Base-by-base conservation (phyloP, 2,797 vertebrate species). In the Galaxias olidus region DNA sequence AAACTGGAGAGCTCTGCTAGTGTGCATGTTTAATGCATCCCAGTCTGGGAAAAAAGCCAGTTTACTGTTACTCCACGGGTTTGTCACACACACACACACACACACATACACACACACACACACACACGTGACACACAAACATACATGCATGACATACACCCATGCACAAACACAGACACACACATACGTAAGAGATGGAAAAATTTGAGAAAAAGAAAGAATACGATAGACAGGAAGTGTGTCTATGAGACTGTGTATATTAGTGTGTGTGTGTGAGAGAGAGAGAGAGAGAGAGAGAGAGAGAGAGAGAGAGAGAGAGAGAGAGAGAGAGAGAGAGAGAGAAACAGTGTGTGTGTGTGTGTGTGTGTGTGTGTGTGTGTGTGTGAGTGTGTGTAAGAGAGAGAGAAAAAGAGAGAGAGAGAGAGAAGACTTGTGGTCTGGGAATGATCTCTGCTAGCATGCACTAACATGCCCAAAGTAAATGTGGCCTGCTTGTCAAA, bases 1-100 rank as follows among this genome's bases (percentile, higher is more conserved):
- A 83, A 87, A 86, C 88, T 89, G 85, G 84, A 84, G 83, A 88
- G 84, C 86, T 84, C 76, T 82, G 80, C 83, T 86, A 75, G 86
- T 88, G 87, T 88, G 86, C 85, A 89, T 88, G 83, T 88, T 86
- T 88, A 89, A 87, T 88, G 84, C 84, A 85, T 82, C 77, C 75
- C 85, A 80, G 83, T 88, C 87, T 89, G 88, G 87, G 87, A 90
- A 84, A 82, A 84, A 80, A 86, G 87, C 88, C 87, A 89, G 87
- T 87, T 84, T 84, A 85, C 87, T 88, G 86, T 88, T 90, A 85
- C 85, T 86, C 77, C 85, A 84, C 80, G 84, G 84, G 83, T 79
- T 88, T 88, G 82, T 86, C 83, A 85, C 73, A 77, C 79, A 84
- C 79, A 85, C 84, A 86, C 70, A 67, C 73, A 81, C 81, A 78